Base-by-base conservation (phyloP, 2,797 vertebrate species). In the Amblyraja radiata region DNA sequence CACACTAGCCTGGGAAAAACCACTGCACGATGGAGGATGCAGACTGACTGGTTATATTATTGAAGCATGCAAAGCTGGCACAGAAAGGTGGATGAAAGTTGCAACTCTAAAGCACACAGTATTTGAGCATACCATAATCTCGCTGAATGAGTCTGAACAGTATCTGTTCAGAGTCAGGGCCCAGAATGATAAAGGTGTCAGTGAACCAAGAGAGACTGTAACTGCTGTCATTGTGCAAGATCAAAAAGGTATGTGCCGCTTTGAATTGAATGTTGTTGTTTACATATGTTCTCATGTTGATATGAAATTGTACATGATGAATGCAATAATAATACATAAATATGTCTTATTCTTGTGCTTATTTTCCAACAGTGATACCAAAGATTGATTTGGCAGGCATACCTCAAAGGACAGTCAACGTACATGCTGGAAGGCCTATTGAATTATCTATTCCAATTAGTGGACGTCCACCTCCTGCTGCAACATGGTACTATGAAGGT, bases 31-130 rank as follows among this genome's bases (percentile, higher is more conserved):
- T 91, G 99, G 99, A 25, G 99, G 99, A 93, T 99, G 98, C 96
- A 97, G 99, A 94, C 95, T 99, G 94, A 98, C 96, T 0, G 97
- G 97, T 93, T 99, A 99, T 65, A 93, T 99, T 65, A 96, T 99
- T 46, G 99, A 99, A 95, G 99, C 99, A 94, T 98, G 98, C 96
- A 98, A 96, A 95, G 97, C 98, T 93, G 98, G 98, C 93, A 98
- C 98, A 1, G 98, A 99, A 93, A 98, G 98, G 93, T 99, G 99
- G 99, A 97, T 99, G 98, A 99, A 99, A 94, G 98, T 98, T 92
- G 97, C 97, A 93, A 97, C 98, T 0, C 93, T 99, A 94, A 99
- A 99, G 95, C 96, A 97, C 94, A 98, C 97, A 0, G 95, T 98
- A 94, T 97, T 97, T 0, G 98, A 99, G 93, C 97, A 98, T 94